phyloP scores from a whole-genome alignment of 1,140 invertebrate genomes.

The Tetraneura akinire region DNA sequence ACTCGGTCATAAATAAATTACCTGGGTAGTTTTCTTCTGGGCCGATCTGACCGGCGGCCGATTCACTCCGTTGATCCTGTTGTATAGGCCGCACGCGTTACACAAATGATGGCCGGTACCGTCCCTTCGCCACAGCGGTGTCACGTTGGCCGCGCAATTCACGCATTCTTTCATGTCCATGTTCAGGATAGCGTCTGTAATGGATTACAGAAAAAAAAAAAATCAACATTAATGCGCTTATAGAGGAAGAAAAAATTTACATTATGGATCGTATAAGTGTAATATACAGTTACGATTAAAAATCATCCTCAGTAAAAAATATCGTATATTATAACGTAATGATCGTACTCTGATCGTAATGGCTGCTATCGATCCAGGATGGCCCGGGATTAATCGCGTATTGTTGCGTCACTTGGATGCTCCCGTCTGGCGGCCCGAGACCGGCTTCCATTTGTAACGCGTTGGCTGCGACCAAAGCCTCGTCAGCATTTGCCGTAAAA shows the following conservation, averaged over 20 bases:
- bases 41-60: constrained; percentile 67
- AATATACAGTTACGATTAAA: too few species aligned
- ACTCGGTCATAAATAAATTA: constrained; percentile 53
- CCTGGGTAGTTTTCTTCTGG: constrained; percentile 57
- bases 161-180: constrained; percentile 79
- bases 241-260: too few species aligned
- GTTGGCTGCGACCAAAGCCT: constrained; percentile 18
- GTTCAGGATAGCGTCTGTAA: constrained; percentile 52
- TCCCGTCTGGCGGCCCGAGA: not conserved
- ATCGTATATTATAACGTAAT: too few species aligned
- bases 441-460: constrained; percentile 18
- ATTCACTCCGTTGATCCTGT: constrained; percentile 83
- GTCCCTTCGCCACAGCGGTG: constrained; percentile 85
- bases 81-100: constrained; percentile 84
- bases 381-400: constrained; percentile 38
- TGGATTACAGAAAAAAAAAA: too few species aligned
- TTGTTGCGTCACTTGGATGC: constrained; percentile 30
- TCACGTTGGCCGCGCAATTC: constrained; percentile 83
- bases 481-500: constrained; percentile 4
- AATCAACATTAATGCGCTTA: too few species aligned
- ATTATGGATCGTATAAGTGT: too few species aligned
- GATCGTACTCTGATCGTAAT: constrained; percentile 54
- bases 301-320: too few species aligned
- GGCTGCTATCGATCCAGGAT: constrained; percentile 54
- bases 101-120: constrained; percentile 87